A percentile compares a stretch with the other conserved stretches of the same genome.
Evolutionary conservation across 2,888 invertebrate species (phyloP).

Genomic region (Nemurella pictetii): DNA sequence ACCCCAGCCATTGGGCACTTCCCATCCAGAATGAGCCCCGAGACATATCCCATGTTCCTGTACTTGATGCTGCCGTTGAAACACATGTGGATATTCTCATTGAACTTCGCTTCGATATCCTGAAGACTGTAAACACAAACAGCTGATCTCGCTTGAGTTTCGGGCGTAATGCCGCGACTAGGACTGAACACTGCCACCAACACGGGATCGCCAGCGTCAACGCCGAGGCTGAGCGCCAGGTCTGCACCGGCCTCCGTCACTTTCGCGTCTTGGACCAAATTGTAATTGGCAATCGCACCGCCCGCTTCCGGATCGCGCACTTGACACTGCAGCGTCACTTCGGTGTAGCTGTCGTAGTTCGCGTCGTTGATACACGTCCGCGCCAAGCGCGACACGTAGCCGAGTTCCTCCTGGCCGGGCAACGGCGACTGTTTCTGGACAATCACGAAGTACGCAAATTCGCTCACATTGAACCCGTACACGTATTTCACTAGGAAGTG

Average conservation of each 20-base stretch:
- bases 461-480: slow-evolving; percentile 93
- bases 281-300: slow-evolving; percentile 67
- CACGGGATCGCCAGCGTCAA: slow-evolving; percentile 77
- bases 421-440: slow-evolving; percentile 92
- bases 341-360: slow-evolving; percentile 95
- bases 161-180: slow-evolving; percentile 84
- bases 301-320: slow-evolving; percentile 63
- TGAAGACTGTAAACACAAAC: slow-evolving; percentile 90
- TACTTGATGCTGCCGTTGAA: slow-evolving; percentile 93
- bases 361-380: slow-evolving; percentile 93
- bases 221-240: slow-evolving; percentile 78
- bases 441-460: slow-evolving; percentile 93
- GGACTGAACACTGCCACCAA: slow-evolving; percentile 88
- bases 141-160: slow-evolving; percentile 81
- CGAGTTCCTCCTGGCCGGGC: slow-evolving; percentile 84
- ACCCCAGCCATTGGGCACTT: slow-evolving; percentile 85
- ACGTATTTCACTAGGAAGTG: slow-evolving; percentile 95
- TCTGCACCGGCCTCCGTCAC: slow-evolving; percentile 83
- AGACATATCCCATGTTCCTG: slow-evolving; percentile 89
- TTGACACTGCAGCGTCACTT: slow-evolving; percentile 88
- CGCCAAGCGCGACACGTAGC: slow-evolving; percentile 86
- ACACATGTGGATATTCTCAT: slow-evolving; percentile 96
- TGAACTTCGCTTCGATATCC: slow-evolving; percentile 90
- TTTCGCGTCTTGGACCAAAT: slow-evolving; percentile 91
- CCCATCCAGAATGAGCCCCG: slow-evolving; percentile 87